Evolutionary conservation across 2,797 vertebrate species (phyloP).

Genomic region (Centropyge bicolor): DNA sequence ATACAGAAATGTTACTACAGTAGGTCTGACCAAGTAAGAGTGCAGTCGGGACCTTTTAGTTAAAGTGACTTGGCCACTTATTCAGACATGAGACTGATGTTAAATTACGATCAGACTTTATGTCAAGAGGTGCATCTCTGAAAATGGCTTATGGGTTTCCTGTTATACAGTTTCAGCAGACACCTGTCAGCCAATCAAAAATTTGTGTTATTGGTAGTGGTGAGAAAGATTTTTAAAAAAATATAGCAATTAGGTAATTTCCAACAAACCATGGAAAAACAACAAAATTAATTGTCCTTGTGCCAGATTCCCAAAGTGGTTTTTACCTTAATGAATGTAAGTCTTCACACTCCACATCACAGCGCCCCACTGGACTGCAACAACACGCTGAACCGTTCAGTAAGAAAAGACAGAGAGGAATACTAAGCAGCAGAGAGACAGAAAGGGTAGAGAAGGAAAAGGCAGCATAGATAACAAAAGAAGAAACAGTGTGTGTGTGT

Average conservation of each 20-base stretch:
- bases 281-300: not conserved
- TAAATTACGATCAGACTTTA: too few species aligned
- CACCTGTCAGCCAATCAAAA: not conserved
- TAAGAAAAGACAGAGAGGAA: not conserved
- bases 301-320: not conserved
- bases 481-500: not conserved
- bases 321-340: not conserved
- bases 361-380: not conserved
- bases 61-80: not conserved
- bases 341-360: constrained; percentile 9
- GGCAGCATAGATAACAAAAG: not conserved
- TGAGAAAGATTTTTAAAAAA: not conserved
- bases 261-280: not conserved
- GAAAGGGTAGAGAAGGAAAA: not conserved
- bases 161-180: not conserved
- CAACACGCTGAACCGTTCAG: constrained; percentile 9
- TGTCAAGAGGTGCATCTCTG: not conserved
- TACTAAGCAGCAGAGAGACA: constrained; percentile 2
- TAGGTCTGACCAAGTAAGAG: too few species aligned
- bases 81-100: too few species aligned
- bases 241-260: not conserved
- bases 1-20: too few species aligned
- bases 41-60: not conserved
- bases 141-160: not conserved
- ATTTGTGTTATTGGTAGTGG: not conserved